Base-by-base conservation (phyloP, 2,113 vertebrate species). In the Ageneiosus marmoratus region DNA sequence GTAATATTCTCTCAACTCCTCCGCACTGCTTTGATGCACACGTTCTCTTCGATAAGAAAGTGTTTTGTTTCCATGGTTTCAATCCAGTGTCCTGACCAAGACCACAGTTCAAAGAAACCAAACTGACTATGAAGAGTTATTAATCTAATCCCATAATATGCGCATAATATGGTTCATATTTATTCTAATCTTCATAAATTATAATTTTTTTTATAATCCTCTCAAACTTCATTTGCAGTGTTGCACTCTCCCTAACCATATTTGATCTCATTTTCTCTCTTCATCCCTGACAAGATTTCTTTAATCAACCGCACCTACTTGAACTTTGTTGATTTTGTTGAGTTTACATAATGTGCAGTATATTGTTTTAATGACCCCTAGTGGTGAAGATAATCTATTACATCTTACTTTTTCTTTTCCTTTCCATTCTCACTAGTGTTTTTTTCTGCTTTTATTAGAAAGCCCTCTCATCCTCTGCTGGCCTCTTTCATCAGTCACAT, bases 401-500 rank as follows among this genome's bases (percentile, higher is more conserved):
- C 70, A 77, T 1, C 34, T n/a, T 37, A 27, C 3, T 65, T 70
- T 60, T 10, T 12, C 29, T 13, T n/a, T 18, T 20, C 27, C 18
- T 2, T 9, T 20, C 29, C n/a, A 13, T 46, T 50, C 3, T 27
- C 53, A n/a, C 32, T 18, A 9, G 20, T 13, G 1, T 32, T 75
- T 27, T n/a, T 46, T 13, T 50, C 34, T 72, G 1, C 83, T 51
- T 8, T 58, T 1, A 80, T 53, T 84, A 99, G 98, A 92, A 95
- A 92, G 73, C 98, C 97, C 0, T 96, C 96, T 60, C 98, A 99
- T 88, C 95, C 94, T 46, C 94, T 95, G 87, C 92, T 99, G 90
- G 93, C 93, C 90, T 82, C 95, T 79, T 99, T 98, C 84, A 90
- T 99, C 51, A 93, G 89, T 80, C 96, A 98, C 88, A 99, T 99